Base-by-base conservation (phyloP, 2,797 vertebrate species). In the Semotilus atromaculatus region DNA sequence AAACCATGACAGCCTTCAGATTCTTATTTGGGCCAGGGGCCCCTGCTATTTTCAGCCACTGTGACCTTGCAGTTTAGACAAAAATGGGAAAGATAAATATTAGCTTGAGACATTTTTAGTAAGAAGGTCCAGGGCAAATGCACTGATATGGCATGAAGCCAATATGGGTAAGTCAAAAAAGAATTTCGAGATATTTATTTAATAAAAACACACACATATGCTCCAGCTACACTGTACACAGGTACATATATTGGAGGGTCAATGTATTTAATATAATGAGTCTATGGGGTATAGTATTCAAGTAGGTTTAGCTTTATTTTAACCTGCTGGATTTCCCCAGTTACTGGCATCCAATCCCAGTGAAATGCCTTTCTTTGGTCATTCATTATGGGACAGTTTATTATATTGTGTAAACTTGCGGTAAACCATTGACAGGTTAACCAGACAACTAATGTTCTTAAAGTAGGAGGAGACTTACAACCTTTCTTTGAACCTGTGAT, bases 31-130 rank as follows among this genome's bases (percentile, higher is more conserved):
- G 80, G 53, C 64, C 51, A 67, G 70, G 66, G 48, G 45, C 66
- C 40, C 72, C 36, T 81, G 66, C 92, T 95, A 95, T 94, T 95
- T 95, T 94, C 94, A 95, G 91, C 78, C 40, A 29, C 75, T 16
- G 40, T 68, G 85, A 89, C 85, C 87, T 89, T 76, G 66, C 51
- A 66, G 23, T 87, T 85, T 81, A 62, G 78, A 66, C 83, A 9
- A 88, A 87, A 81, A 88, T 48, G 58, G 87, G 58, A 89, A 80
- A 81, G 80, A 36, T 86, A 91, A 94, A 93, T 92, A 93, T 93
- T 93, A 90, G 88, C 71, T 48, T 73, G 60, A 66, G 83, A 90
- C 89, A 82, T 53, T 71, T 87, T 83, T 86, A 43, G 80, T 71
- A 68, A 36, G 34, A 3, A 76, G 43, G 31, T 26, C 26, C 14